Base-by-base conservation (phyloP, 2,797 vertebrate genomes). In the Lacerta bilineata region DNA sequence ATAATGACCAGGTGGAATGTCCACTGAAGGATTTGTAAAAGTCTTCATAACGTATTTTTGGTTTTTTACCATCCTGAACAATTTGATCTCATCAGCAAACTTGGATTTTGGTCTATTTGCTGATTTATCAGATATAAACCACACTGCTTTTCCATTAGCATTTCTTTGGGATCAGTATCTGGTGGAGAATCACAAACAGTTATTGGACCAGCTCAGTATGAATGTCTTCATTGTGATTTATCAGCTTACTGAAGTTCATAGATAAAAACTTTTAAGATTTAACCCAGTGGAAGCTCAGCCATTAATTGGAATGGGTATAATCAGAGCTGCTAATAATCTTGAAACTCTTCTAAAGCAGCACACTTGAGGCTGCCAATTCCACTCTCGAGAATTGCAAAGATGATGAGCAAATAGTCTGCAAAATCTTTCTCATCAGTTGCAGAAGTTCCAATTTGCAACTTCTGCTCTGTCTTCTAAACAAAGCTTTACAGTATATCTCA, bases 261-360 rank as follows among this genome's bases (percentile, higher is more conserved):
- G 94, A 94, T 94, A 84, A 96, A 96, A 96, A 95, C 86, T 68
- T 84, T 92, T 93, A 92, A 88, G 90, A 94, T 95, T 95, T 95
- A 96, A 95, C 91, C 93, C 94, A 41, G 3, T 91, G 90, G 94
- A 92, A 91, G 86, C 85, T 94, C 87, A 84, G 86, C 61, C 95
- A 93, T 96, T 96, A 97, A 97, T 95, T 95, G 95, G 91, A 89
- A 88, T 81, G 85, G 13, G 50, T 95, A 95, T 93, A 94, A 94
- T 90, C 94, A 92, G 78, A 94, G 87, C 80, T 89, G 92, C 95
- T 96, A 95, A 95, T 95, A 95, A 95, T 91, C 83, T 92, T 87
- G 55, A 84, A 95, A 83, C 68, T 92, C 88, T 95, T 93, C 6
- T 89, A 96, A 95, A 90, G 61, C 87, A 93, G 75, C 66, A 90